Percentiles rank a stretch among this genome's conserved stretches.
phyloP scores from a whole-genome alignment of 2,797 vertebrate genomes.

The Meriones psammophilus region DNA sequence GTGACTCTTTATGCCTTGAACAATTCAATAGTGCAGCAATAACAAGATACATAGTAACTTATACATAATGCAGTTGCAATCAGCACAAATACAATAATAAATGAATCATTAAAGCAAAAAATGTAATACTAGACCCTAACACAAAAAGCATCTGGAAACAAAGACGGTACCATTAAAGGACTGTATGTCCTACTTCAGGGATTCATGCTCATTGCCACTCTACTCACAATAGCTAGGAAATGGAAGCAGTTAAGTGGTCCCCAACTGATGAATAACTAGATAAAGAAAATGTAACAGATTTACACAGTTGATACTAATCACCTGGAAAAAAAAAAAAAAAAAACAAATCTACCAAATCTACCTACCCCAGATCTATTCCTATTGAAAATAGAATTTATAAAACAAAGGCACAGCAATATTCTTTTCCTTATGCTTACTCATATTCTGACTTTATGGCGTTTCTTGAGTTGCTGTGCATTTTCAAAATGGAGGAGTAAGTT shows the following conservation, averaged over 20 bases:
- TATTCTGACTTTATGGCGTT: background rate
- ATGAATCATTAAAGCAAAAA: background rate
- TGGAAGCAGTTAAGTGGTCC: no score
- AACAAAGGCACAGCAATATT: background rate
- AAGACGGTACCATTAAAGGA: background rate
- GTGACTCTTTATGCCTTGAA: background rate
- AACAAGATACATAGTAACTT: no score
- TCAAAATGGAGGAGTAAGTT: background rate
- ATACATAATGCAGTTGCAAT: no score
- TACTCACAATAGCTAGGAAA: background rate
- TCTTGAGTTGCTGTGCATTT: background rate
- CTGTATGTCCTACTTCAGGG: background rate
- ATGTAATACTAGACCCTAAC: background rate
- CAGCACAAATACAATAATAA: background rate
- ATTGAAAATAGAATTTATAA: background rate
- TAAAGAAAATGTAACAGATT: no score
- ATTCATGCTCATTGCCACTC: background rate
- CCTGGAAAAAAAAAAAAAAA: background rate
- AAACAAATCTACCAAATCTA: background rate
- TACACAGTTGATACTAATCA: background rate
- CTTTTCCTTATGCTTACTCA: background rate
- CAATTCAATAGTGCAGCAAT: background rate
- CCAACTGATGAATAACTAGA: no score
- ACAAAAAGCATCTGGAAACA: background rate
- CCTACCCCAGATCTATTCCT: background rate